phyloP scores from a whole-genome alignment of 1,140 invertebrate species.

The Triops longicaudatus region DNA sequence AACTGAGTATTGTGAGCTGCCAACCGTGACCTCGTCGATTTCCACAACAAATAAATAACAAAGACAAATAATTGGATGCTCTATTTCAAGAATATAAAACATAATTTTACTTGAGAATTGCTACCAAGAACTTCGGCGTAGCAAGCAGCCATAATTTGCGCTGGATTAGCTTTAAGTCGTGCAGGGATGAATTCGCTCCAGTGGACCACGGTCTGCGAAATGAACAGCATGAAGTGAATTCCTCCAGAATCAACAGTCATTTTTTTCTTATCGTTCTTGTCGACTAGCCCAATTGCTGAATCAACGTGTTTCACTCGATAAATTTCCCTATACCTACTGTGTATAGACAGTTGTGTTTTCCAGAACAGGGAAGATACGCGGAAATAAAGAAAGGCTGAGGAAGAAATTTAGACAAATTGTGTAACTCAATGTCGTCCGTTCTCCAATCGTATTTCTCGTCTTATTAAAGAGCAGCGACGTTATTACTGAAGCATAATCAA shows the following conservation, averaged over 20 bases:
- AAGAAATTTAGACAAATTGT: too few relatives aligned
- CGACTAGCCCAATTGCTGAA: not conserved
- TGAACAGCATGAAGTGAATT: not conserved
- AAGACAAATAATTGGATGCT: too few relatives aligned
- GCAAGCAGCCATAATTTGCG: not conserved
- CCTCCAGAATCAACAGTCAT: not conserved
- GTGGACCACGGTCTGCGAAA: not conserved
- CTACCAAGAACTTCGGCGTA: not conserved
- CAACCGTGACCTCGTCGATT: too few relatives aligned
- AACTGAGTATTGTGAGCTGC: too few relatives aligned
- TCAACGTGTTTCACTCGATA: not conserved
- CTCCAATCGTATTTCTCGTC: too few relatives aligned
- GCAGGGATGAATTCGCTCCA: not conserved
- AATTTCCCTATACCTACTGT: not conserved
- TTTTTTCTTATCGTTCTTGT: not conserved
- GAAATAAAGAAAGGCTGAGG: not conserved
- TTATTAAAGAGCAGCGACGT: not conserved
- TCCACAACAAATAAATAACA: too few relatives aligned
- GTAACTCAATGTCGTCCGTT: too few relatives aligned
- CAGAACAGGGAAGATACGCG: not conserved
- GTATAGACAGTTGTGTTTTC: not conserved
- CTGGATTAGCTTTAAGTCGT: not conserved
- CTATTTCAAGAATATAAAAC: not conserved
- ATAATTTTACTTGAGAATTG: not conserved
- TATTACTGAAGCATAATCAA: not conserved